Percentiles rank a stretch among this genome's conserved stretches.
Conservation (phyloP, 2,113 vertebrate species). For the Scytalopus superciliaris region DNA sequence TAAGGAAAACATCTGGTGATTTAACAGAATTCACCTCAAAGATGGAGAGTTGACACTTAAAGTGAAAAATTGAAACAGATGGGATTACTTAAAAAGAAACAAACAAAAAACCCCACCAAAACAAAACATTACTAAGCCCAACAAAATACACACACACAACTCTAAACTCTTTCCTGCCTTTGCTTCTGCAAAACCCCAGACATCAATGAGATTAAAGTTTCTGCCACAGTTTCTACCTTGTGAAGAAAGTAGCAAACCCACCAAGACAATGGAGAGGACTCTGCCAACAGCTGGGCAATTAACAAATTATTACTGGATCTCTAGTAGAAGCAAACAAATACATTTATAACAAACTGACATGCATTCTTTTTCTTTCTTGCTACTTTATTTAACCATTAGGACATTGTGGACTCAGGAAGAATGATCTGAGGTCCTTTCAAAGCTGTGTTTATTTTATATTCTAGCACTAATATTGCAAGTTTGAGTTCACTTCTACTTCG, state of each 20-base stretch:
- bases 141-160: not conserved
- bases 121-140: not conserved
- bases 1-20: not conserved
- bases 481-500: not conserved
- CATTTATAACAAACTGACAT: not conserved
- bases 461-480: not conserved
- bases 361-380: not conserved
- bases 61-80: not conserved
- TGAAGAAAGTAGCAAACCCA: not conserved
- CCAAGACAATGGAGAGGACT: rapidly evolving
- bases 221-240: not conserved
- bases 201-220: not conserved
- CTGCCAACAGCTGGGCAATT: not conserved
- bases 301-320: not conserved
- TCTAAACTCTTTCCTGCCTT: not conserved
- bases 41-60: not conserved
- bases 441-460: not conserved
- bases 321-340: not conserved
- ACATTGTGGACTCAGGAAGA: not conserved
- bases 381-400: not conserved
- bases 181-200: not conserved
- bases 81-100: not conserved
- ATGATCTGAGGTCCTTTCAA: not conserved
- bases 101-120: not conserved
- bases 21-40: not conserved